A percentile compares a stretch with the other conserved stretches of the same genome.
Conservation (phyloP, 2,113 vertebrate genomes). For the Ranitomeya imitator region DNA sequence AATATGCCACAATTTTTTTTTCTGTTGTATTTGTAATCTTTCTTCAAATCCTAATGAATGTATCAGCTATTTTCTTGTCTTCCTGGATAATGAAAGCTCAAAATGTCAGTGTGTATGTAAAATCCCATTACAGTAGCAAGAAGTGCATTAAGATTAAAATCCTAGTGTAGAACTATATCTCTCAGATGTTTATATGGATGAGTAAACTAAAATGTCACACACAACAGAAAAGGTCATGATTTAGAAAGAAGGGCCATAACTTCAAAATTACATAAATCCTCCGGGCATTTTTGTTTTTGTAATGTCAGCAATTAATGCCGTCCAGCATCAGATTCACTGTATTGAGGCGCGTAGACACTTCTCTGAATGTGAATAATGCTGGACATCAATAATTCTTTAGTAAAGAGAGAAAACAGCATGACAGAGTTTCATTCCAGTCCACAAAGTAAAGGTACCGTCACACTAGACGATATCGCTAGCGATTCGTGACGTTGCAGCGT, state of each 20-base stretch:
- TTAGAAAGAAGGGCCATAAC: neutral
- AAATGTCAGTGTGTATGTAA: neutral
- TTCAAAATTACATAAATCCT: neutral
- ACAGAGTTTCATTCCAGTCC: neutral
- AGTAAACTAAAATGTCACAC: conserved; percentile 1
- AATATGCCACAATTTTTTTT: neutral
- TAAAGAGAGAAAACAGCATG: neutral
- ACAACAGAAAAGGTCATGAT: neutral
- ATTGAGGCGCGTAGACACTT: neutral
- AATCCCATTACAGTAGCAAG: neutral
- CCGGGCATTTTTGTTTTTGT: neutral
- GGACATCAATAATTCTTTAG: neutral
- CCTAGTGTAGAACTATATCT: neutral
- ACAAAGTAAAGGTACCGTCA: too few species aligned
- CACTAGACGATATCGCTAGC: too few species aligned
- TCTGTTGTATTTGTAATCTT: neutral
- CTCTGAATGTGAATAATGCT: neutral
- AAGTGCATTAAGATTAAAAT: neutral
- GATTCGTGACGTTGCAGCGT: too few species aligned
- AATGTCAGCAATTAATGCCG: neutral
- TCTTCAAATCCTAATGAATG: neutral
- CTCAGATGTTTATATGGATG: neutral
- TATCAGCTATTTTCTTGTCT: neutral
- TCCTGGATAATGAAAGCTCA: neutral
- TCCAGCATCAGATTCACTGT: neutral